Evolutionary conservation across 2,888 invertebrate genomes (phyloP).

Genomic region (Acleris emargana): DNA sequence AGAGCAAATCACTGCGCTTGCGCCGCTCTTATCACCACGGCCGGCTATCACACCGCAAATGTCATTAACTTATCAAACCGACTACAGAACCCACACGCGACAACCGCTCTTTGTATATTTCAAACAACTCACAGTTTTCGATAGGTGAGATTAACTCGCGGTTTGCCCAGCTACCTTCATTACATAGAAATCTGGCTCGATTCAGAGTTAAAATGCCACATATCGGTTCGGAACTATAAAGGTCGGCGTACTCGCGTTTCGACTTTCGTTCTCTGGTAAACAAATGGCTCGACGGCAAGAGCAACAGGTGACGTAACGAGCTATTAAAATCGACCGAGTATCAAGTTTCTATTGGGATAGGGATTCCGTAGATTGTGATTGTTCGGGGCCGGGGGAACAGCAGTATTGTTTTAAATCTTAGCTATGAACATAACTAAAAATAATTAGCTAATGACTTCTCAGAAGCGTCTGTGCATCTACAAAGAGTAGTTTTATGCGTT

Average conservation of each 20-base stretch:
- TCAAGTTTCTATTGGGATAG: conserved; percentile 1
- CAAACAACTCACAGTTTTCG: conserved; percentile 6
- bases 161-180: too few relatives aligned
- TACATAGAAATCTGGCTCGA: too few relatives aligned
- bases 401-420: neutral
- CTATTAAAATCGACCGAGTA: conserved; percentile 25
- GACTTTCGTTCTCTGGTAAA: conserved; percentile 25
- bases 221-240: conserved; percentile 17
- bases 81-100: conserved; percentile 1
- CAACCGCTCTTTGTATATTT: conserved; percentile 9
- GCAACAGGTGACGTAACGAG: conserved; percentile 36
- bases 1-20: conserved; percentile 4
- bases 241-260: conserved; percentile 14
- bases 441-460: neutral
- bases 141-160: neutral
- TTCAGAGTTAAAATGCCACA: too few relatives aligned
- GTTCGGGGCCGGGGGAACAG: neutral
- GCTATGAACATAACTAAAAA: neutral
- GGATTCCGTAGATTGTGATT: conserved; percentile 23
- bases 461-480: neutral
- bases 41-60: conserved; percentile 13
- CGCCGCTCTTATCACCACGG: conserved; percentile 18
- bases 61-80: conserved; percentile 5
- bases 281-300: conserved; percentile 25
- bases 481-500: neutral